Conservation (phyloP, 1,140 invertebrate genomes). For the Bombus haemorrhoidalis region DNA sequence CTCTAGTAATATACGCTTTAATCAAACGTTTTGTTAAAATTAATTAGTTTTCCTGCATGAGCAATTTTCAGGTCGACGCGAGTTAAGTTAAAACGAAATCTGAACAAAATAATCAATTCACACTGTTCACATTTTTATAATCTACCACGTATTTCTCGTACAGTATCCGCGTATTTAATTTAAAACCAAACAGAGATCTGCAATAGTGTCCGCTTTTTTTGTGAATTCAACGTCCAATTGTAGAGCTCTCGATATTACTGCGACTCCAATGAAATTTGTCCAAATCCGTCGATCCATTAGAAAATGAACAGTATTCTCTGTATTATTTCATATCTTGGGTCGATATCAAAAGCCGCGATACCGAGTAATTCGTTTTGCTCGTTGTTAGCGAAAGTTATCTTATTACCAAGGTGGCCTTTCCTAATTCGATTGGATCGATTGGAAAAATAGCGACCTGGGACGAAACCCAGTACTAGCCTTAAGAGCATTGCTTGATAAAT, state of each 20-base stretch:
- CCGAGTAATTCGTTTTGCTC: neutral
- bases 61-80: neutral
- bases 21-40: slow-evolving; percentile 26
- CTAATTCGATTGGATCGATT: slow-evolving; percentile 64
- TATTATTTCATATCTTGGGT: neutral
- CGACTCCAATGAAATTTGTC: neutral
- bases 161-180: neutral
- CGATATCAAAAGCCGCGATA: neutral
- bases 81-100: neutral
- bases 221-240: neutral
- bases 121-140: neutral
- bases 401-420: slow-evolving; percentile 46
- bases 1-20: slow-evolving; percentile 5
- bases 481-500: slow-evolving; percentile 80
- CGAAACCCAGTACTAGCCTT: slow-evolving; percentile 44
- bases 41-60: slow-evolving; percentile 23
- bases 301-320: neutral
- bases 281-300: neutral
- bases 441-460: neutral
- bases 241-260: neutral
- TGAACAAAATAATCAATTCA: slow-evolving; percentile 10
- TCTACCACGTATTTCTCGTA: neutral
- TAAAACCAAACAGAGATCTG: neutral
- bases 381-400: slow-evolving; percentile 30
- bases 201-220: neutral